A percentile compares a stretch with the other conserved stretches of the same genome.
These are phyloP conservation scores for Turritopsis dohrnii DNA, from an alignment of 30 jellyfish, hydroid and myxozoan genomes.

Conservation along the genomic window DNA sequence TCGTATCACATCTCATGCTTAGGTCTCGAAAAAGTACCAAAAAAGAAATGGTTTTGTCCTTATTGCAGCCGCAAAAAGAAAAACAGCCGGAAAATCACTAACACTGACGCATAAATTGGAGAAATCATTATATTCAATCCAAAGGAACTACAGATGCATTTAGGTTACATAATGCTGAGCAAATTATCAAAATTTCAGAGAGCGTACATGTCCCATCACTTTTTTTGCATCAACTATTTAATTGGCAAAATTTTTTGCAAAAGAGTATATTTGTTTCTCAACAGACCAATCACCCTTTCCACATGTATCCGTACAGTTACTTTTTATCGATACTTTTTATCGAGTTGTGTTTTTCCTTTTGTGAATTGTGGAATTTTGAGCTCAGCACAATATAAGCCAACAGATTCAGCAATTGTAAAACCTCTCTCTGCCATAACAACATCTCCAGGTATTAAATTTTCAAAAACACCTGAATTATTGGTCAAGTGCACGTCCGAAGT, in stretches of 20 bases:
- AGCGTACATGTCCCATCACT: not conserved
- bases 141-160: not conserved
- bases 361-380: not conserved
- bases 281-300: not conserved
- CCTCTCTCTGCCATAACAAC: not conserved
- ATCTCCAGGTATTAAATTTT: not conserved
- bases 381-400: not conserved
- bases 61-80: not conserved
- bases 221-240: not conserved
- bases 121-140: not conserved
- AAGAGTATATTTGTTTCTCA: not conserved
- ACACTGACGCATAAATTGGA: not conserved
- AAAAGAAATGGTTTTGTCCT: not conserved
- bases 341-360: not conserved
- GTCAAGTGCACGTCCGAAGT: not conserved
- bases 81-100: not conserved
- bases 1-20: not conserved
- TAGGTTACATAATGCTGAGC: too few relatives aligned
- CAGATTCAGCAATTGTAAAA: not conserved
- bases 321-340: not conserved
- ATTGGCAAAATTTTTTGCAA: not conserved
- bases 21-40: not conserved
- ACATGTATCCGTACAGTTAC: not conserved
- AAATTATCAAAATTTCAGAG: too few relatives aligned
- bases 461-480: not conserved